Evolutionary conservation across 2,888 invertebrate genomes (phyloP).

Genomic region (Drosophila percnosoma): DNA sequence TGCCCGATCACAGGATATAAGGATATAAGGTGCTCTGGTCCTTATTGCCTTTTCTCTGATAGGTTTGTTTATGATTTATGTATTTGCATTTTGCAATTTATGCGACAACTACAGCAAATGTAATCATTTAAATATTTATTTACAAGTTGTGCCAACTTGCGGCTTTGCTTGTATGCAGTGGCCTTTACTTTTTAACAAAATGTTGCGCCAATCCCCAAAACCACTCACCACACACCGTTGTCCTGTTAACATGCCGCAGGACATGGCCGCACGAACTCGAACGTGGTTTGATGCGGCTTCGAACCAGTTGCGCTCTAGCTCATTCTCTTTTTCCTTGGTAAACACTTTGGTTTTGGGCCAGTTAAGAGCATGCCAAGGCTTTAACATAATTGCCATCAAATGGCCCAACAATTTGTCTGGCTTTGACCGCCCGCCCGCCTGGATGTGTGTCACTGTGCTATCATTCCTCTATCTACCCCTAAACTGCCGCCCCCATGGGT

Average conservation of each 20-base stretch:
- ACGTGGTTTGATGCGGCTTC: slow-evolving; percentile 49
- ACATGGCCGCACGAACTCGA: slow-evolving; percentile 33
- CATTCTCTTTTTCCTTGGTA: slow-evolving; percentile 5
- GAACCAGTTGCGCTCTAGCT: slow-evolving; percentile 25
- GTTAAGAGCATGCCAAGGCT: slow-evolving; percentile 47
- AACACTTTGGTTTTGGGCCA: slow-evolving; percentile 29
- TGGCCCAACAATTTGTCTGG: slow-evolving; percentile 58
- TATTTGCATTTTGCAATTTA: slow-evolving; percentile 44
- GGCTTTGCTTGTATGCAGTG: slow-evolving; percentile 35
- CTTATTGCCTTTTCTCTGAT: neutral
- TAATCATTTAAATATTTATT: slow-evolving; percentile 64
- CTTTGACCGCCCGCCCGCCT: slow-evolving; percentile 32
- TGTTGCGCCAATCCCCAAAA: slow-evolving; percentile 7
- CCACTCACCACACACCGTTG: neutral
- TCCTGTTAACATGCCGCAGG: slow-evolving; percentile 30
- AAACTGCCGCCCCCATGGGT: neutral
- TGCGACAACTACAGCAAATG: slow-evolving; percentile 37
- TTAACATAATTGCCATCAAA: slow-evolving; percentile 59
- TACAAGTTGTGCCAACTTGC: slow-evolving; percentile 38
- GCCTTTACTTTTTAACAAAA: slow-evolving; percentile 44
- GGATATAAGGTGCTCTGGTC: slow-evolving; percentile 20
- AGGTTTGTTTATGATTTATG: slow-evolving; percentile 49
- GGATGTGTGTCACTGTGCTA: slow-evolving; percentile 52
- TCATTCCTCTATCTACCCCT: neutral
- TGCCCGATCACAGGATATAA: slow-evolving; percentile 12